Base-by-base conservation (phyloP, 1,140 invertebrate species). In the Lepidurus arcticus region DNA sequence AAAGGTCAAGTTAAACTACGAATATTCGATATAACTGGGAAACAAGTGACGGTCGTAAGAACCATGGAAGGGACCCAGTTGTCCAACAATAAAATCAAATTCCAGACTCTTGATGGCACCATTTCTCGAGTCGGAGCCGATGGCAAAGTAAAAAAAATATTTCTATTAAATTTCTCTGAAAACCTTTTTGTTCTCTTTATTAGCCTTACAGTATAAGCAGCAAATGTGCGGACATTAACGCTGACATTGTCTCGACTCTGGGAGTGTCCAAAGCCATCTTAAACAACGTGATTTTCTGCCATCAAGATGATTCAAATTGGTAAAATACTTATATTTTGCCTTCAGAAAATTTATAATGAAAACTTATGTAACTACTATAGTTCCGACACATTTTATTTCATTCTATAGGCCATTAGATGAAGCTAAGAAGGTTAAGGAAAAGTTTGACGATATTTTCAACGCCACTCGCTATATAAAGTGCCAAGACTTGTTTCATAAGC, bases 381-480 rank as follows among this genome's bases (percentile, higher is more conserved):
- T 75, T 77, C 78, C 44, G 42, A 8, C 75, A 65, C 53, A 44
- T 74, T 77, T 11, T 43, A 73, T 73, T 78, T 45, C 78, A 10
- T 79, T 73, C 76, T 80, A 21, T 74, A 90, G 89, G 97, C 97
- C 98, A 1, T 86, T 99, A 45, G 93, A 96, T 85, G 94, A 98
- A 87, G 93, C 92, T 0, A 96, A 96, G 85, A 92, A 93, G 83
- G 87, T 99, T 0, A 99, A 99, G 84, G 91, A 95, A 76, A 93
- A 92, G 81, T 99, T 99, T 88, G 98, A 99, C 90, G 94, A 94
- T 74, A 99, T 99, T 79, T 99, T 99, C 88, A 95, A 96, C 82
- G 93, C 97, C 5, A 91, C 91, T 7, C 91, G 92, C 83, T 99
- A 97, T 83, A 96, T 97, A 77, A 97, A 97, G 85, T 95, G 94